A percentile compares a stretch with the other conserved stretches of the same genome.
phyloP scores from a whole-genome alignment of 2,888 invertebrate species.

The Hydroisotoma schaefferi region DNA sequence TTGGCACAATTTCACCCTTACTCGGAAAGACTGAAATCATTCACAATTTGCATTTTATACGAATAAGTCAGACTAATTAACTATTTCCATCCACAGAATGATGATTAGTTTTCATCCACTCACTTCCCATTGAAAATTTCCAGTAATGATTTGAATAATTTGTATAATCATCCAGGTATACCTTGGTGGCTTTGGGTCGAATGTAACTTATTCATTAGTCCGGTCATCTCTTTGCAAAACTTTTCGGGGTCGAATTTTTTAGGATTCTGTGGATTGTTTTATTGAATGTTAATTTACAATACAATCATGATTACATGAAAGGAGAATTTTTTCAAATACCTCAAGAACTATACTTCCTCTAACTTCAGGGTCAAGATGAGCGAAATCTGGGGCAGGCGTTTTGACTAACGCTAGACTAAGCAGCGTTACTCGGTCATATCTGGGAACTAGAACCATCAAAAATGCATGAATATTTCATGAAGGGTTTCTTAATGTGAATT shows the following conservation, averaged over 20 bases:
- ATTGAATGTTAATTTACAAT: background rate
- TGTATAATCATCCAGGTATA: background rate
- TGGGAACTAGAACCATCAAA: constrained; percentile 2
- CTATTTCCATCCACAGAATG: background rate
- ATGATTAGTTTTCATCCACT: background rate
- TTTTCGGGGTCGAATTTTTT: constrained; percentile 28
- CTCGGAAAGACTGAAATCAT: too few relatives aligned
- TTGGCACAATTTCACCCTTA: too few relatives aligned
- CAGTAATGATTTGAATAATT: background rate
- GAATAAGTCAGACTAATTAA: background rate
- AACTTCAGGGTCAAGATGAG: constrained; percentile 40
- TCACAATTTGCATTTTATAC: background rate
- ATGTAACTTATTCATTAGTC: background rate
- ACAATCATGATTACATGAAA: background rate
- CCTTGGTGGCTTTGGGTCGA: too few relatives aligned
- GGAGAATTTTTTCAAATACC: constrained; percentile 11
- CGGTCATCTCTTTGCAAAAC: constrained; percentile 21
- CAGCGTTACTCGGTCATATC: constrained; percentile 35
- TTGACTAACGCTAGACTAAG: constrained; percentile 26
- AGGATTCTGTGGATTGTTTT: constrained; percentile 18
- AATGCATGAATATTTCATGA: background rate
- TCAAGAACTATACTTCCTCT: constrained; percentile 30
- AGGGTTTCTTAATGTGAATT: background rate
- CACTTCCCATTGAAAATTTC: background rate
- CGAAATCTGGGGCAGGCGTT: constrained; percentile 35